Evolutionary conservation across 2,888 invertebrate species (phyloP).

Genomic region (Trichacis sp.): DNA sequence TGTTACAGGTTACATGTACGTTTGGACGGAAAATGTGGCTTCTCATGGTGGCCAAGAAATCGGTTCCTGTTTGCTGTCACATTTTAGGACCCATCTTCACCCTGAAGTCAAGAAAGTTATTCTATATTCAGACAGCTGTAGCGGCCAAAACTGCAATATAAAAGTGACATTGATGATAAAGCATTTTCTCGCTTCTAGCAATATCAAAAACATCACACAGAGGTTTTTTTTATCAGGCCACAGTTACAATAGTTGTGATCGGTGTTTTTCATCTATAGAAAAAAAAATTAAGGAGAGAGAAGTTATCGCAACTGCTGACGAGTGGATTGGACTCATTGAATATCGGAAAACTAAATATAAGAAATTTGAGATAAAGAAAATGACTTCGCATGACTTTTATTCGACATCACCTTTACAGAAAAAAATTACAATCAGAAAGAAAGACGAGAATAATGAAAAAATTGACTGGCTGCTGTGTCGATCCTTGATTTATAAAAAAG

Average conservation of each 20-base stretch:
- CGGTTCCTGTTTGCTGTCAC: slow-evolving; percentile 17
- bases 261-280: slow-evolving; percentile 2
- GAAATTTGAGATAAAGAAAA: slow-evolving; percentile 4
- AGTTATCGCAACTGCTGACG: not conserved
- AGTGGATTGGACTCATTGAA: slow-evolving; percentile 6
- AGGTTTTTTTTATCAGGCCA: slow-evolving; percentile 2
- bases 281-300: slow-evolving; percentile 2
- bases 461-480: not conserved
- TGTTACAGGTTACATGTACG: slow-evolving; percentile 37
- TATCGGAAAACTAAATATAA: not conserved
- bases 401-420: not conserved
- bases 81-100: slow-evolving; percentile 13
- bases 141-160: slow-evolving; percentile 42
- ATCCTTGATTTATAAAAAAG: slow-evolving; percentile 1
- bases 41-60: slow-evolving; percentile 23
- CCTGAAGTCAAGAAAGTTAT: slow-evolving; percentile 14
- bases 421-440: not conserved
- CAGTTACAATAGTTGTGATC: slow-evolving; percentile 3
- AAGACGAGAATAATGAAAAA: not conserved
- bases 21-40: slow-evolving; percentile 24
- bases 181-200: slow-evolving; percentile 1
- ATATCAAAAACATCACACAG: not conserved
- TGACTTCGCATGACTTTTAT: slow-evolving; percentile 3
- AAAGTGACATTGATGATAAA: slow-evolving; percentile 35
- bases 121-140: slow-evolving; percentile 45